Evolutionary conservation across 2,888 invertebrate species (phyloP).

Genomic region (Hemicrepidius hirtus): DNA sequence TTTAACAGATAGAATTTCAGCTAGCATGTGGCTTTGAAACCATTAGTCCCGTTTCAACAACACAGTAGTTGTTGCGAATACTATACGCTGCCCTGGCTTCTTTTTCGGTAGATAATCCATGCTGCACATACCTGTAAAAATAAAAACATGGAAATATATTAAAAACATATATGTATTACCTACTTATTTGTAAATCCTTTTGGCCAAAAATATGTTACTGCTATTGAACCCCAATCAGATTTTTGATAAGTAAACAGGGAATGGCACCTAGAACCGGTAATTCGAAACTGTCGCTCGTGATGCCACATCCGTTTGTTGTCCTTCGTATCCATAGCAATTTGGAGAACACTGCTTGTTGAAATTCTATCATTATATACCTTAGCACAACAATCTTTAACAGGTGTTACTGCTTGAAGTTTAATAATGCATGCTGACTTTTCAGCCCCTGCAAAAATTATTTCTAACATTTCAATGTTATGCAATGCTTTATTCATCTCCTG

Average conservation of each 20-base stretch:
- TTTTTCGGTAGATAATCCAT: background rate
- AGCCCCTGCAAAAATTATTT: background rate
- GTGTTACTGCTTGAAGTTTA: conserved; percentile 19
- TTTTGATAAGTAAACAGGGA: conserved; percentile 23
- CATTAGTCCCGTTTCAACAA: conserved; percentile 25
- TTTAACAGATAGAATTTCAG: background rate
- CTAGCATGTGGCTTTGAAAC: background rate
- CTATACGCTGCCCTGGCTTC: background rate
- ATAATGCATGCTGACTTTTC: conserved; percentile 2
- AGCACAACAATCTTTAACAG: conserved; percentile 5
- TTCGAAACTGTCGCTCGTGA: conserved; percentile 20
- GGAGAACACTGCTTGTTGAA: conserved; percentile 2
- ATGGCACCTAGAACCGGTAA: conserved; percentile 28
- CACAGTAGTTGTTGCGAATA: background rate
- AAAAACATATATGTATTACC: background rate
- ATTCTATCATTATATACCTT: background rate
- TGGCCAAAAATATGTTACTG: conserved; percentile 16
- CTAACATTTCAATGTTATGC: background rate
- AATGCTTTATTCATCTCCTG: background rate
- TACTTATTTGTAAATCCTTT: conserved; percentile 24
- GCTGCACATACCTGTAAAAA: background rate
- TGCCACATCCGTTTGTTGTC: conserved; percentile 6
- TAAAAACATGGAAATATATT: background rate
- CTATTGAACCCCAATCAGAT: conserved; percentile 11
- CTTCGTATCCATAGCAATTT: conserved; percentile 15